A percentile compares a stretch with the other conserved stretches of the same genome.
Evolutionary conservation across 2,797 vertebrate species (phyloP).

Genomic region (Vireo griseus): DNA sequence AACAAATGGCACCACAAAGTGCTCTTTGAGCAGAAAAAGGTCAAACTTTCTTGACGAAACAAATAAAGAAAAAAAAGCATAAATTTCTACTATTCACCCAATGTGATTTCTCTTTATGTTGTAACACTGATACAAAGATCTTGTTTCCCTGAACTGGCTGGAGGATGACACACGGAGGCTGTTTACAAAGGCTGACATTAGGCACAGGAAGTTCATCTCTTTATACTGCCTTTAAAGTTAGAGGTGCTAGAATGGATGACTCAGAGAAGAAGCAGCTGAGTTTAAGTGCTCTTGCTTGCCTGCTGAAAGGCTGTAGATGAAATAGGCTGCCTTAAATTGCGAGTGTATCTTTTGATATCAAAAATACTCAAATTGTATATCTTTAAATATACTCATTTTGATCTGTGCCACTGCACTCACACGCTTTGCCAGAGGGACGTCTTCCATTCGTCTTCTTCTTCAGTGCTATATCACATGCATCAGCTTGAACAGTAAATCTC

Average conservation of each 20-base stretch:
- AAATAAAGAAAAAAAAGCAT: not conserved
- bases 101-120: not conserved
- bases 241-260: not conserved
- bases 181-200: not conserved
- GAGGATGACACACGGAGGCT: not conserved
- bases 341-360: not conserved
- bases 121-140: not conserved
- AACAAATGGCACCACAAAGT: not conserved
- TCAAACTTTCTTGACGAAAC: not conserved
- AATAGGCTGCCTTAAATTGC: not conserved
- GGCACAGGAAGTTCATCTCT: not conserved
- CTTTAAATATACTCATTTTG: constrained; percentile 27
- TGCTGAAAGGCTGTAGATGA: not conserved
- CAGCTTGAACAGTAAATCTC: not conserved
- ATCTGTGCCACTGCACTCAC: not conserved
- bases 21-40: not conserved
- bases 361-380: not conserved
- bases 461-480: not conserved
- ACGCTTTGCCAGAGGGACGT: not conserved
- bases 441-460: not conserved
- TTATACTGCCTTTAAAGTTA: not conserved
- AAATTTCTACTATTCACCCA: not conserved
- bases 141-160: not conserved
- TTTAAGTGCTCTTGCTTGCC: not conserved
- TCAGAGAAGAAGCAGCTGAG: not conserved